Evolutionary conservation across 2,888 invertebrate genomes (phyloP).

Genomic region (Sarcophaga caerulescens): DNA sequence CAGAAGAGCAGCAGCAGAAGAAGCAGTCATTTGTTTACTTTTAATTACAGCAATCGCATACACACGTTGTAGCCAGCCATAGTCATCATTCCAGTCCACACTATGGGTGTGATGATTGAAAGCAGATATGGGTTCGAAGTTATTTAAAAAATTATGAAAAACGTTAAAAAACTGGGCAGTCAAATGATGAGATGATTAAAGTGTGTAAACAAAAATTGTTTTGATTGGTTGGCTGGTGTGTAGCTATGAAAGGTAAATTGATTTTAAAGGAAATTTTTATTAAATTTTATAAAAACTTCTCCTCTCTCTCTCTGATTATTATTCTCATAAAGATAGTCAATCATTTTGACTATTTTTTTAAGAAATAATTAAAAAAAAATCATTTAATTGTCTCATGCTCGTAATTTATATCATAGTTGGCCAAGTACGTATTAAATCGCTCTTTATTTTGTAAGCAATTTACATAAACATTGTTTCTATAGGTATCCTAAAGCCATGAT

Average conservation of each 20-base stretch:
- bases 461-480: no score
- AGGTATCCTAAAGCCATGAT: no score
- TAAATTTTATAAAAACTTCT: no score
- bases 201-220: not conserved
- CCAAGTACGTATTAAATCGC: no score
- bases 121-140: not conserved
- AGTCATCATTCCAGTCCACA: not conserved
- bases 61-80: not conserved
- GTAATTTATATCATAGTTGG: no score
- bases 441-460: no score
- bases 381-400: no score
- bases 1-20: not conserved
- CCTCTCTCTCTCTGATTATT: no score
- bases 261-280: not conserved
- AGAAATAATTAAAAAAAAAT: no score
- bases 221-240: not conserved
- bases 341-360: no score
- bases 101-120: not conserved
- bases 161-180: not conserved
- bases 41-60: slow-evolving; percentile 43
- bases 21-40: slow-evolving; percentile 46
- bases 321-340: no score
- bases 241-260: not conserved
- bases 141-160: not conserved
- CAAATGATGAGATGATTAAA: not conserved